These are phyloP conservation scores for Grammomys surdaster DNA, from an alignment of 2,113 vertebrate species.

Conservation along the genomic window DNA sequence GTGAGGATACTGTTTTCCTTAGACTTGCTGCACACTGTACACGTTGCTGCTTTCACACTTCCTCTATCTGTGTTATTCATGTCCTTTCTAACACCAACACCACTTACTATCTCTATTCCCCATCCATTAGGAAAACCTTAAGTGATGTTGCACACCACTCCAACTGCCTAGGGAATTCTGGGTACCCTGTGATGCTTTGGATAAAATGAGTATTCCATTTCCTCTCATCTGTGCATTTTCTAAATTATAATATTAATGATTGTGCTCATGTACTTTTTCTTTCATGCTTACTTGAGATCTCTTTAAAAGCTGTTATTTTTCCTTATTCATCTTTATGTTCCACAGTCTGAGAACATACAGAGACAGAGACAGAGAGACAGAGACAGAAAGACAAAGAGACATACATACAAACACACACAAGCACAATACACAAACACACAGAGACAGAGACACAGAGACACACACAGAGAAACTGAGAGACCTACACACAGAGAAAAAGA, in stretches of 20 bases:
- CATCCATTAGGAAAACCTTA: not conserved
- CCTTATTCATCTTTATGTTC: not conserved
- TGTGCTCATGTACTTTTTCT: not conserved
- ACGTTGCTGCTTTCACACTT: no score
- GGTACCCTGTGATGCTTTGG: no score
- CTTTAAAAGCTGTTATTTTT: not conserved
- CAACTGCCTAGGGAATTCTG: not conserved
- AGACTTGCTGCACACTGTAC: no score
- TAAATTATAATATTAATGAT: not conserved
- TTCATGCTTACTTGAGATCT: not conserved
- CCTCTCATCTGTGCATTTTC: not conserved
- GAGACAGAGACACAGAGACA: no score
- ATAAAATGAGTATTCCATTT: not conserved
- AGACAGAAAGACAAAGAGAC: not conserved
- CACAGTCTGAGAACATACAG: no score
- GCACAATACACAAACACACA: no score
- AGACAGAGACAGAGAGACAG: no score
- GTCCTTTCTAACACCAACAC: not conserved
- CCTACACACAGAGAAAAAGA: no score
- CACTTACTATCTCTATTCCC: rapidly evolving
- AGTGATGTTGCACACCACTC: not conserved
- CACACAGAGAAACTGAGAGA: no score
- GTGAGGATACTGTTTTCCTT: no score
- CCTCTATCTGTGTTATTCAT: not conserved
- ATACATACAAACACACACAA: no score